Evolutionary conservation across 2,888 invertebrate species (phyloP), one percentile per base, ranked within the genome.

Genomic region (Urechis unicinctus): DNA sequence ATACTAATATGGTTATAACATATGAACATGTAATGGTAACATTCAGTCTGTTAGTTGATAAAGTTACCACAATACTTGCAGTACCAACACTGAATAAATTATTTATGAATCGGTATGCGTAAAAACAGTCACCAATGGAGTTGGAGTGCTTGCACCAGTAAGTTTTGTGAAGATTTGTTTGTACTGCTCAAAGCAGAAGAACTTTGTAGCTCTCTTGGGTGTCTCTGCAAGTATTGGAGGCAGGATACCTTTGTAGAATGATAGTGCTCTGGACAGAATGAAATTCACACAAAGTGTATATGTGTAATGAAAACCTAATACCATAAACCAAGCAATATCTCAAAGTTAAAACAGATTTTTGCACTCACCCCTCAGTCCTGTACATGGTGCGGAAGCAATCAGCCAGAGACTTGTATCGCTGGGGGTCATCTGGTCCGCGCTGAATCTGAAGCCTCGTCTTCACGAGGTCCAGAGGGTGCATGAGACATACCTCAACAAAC

Each of bases 141-240:
- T 36, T 9, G 36, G 36, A 17, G 36, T 13, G 36, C 17, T 17
- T 36, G 36, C 9, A 13, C 36, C 36, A 13, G 36, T 36, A 36
- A 17, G 9, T 17, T 36, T 36, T 21, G 88, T 81, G 75, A 91
- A 91, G 65, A 91, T 77, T 66, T 85, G 83, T 80, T 94, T 92
- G 71, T 91, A 91, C 76, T 93, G 91, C 79, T 94, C 94, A 81
- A 94, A 95, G 29, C 90, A 88, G 69, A 91, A 86, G 79, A 95
- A 95, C 83, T 95, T 95, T 17, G 91, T 88, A 21, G 94, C 94
- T 71, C 94, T 79, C 78, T 95, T 95, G 1, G 95, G 95, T 1
- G 94, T 95, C 81, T 95, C 95, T 6, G 91, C 93, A 59, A 94
- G 77, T 66, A 95, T 87, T 5, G 95, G 95, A 3, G 94, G 95